Percentiles rank a stretch among this genome's conserved stretches.
Conservation (phyloP, 2,888 invertebrate genomes). For the Coelopa pilipes region DNA sequence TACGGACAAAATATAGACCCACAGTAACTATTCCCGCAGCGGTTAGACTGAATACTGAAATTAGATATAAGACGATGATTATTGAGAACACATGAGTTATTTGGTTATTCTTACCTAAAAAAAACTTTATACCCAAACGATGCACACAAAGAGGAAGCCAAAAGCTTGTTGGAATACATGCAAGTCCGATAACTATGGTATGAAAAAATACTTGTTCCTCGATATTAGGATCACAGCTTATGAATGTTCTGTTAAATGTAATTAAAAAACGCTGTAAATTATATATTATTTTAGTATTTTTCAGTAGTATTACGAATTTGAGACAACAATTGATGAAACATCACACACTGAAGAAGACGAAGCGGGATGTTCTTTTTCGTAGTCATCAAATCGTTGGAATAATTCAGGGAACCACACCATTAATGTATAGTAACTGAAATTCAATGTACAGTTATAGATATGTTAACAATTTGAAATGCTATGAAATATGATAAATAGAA, state of each 20-base stretch:
- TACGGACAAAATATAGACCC: slow-evolving; percentile 79
- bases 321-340: slow-evolving; percentile 75
- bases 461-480: neutral
- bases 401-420: slow-evolving; percentile 94
- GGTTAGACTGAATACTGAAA: slow-evolving; percentile 77
- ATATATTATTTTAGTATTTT: slow-evolving; percentile 45
- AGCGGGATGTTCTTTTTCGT: slow-evolving; percentile 75
- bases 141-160: slow-evolving; percentile 84
- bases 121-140: slow-evolving; percentile 83
- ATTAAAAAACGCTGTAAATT: neutral
- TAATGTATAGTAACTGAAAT: slow-evolving; percentile 84
- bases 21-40: slow-evolving; percentile 79
- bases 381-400: slow-evolving; percentile 84
- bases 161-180: slow-evolving; percentile 83
- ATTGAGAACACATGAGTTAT: neutral
- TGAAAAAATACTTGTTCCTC: slow-evolving; percentile 78
- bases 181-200: slow-evolving; percentile 82
- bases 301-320: slow-evolving; percentile 50
- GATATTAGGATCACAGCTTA: slow-evolving; percentile 72
- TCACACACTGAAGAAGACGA: slow-evolving; percentile 80
- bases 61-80: neutral
- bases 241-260: slow-evolving; percentile 44
- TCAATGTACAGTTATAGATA: slow-evolving; percentile 25
- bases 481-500: too few relatives aligned
- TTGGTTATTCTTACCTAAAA: slow-evolving; percentile 71